Conservation (phyloP, 2,797 vertebrate species). For the Tamandua tetradactyla region DNA sequence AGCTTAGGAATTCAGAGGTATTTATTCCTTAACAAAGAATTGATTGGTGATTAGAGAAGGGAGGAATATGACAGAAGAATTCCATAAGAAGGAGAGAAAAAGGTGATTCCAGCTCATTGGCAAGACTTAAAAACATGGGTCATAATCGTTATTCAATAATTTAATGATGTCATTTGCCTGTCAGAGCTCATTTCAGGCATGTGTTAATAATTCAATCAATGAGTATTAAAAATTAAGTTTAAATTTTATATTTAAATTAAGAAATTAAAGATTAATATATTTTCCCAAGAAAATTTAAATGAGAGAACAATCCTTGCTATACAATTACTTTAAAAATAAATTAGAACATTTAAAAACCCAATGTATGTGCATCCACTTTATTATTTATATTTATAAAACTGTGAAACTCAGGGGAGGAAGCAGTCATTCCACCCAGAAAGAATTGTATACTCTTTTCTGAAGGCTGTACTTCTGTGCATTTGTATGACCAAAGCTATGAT, state of each 20-base stretch:
- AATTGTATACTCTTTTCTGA: not conserved
- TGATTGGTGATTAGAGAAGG: not conserved
- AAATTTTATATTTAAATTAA: not conserved
- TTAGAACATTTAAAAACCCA: not conserved
- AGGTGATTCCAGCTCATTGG: not conserved
- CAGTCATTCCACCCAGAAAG: too few species aligned
- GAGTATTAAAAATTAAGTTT: not conserved
- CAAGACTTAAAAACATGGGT: not conserved
- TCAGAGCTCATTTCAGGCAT: not conserved
- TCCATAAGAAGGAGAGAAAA: not conserved
- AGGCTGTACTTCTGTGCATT: not conserved
- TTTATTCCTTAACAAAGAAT: not conserved
- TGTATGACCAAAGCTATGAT: not conserved
- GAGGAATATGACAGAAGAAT: not conserved
- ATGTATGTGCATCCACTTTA: not conserved
- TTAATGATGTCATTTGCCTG: not conserved
- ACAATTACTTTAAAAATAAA: not conserved
- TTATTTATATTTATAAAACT: not conserved
- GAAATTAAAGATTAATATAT: not conserved
- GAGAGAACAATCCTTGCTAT: not conserved
- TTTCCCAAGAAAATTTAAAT: not conserved
- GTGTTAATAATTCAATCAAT: slow-evolving; percentile 5
- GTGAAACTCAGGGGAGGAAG: not conserved
- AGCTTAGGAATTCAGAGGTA: slow-evolving; percentile 33
- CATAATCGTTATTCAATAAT: not conserved